Conservation (phyloP, 2,888 invertebrate genomes). For the Drosophila limbata region DNA sequence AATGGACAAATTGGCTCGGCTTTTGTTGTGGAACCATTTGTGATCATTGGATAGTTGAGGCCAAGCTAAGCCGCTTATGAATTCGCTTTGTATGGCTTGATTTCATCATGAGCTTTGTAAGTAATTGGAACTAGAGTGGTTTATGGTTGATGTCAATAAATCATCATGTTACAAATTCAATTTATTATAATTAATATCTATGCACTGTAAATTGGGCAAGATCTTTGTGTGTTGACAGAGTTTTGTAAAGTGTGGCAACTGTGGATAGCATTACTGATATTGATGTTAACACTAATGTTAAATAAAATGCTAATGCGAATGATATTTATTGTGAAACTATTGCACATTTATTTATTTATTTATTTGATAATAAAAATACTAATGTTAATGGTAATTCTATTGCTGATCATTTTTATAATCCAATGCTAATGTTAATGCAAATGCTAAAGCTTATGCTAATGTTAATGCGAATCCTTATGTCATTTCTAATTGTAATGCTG, state of each 20-base stretch:
- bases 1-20: conserved; percentile 65
- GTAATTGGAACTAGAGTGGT: conserved; percentile 55
- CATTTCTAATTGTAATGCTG: not conserved
- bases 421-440: not conserved
- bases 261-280: not conserved
- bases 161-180: conserved; percentile 43
- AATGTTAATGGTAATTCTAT: not conserved
- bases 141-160: conserved; percentile 47
- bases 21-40: conserved; percentile 57
- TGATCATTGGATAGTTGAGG: conserved; percentile 30
- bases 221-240: not conserved
- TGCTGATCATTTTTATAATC: not conserved
- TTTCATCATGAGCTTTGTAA: conserved; percentile 39
- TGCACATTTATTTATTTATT: too few relatives aligned
- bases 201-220: conserved; percentile 14
- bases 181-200: conserved; percentile 35
- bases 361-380: not conserved
- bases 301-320: not conserved
- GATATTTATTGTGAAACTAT: too few relatives aligned
- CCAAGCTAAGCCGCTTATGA: conserved; percentile 47
- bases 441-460: not conserved
- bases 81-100: conserved; percentile 40
- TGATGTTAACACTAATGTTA: not conserved
- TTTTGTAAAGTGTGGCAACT: not conserved
- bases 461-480: not conserved